A percentile compares a stretch with the other conserved stretches of the same genome.
phyloP scores from a whole-genome alignment of 1,140 invertebrate species.

The Anthonomus grandis region DNA sequence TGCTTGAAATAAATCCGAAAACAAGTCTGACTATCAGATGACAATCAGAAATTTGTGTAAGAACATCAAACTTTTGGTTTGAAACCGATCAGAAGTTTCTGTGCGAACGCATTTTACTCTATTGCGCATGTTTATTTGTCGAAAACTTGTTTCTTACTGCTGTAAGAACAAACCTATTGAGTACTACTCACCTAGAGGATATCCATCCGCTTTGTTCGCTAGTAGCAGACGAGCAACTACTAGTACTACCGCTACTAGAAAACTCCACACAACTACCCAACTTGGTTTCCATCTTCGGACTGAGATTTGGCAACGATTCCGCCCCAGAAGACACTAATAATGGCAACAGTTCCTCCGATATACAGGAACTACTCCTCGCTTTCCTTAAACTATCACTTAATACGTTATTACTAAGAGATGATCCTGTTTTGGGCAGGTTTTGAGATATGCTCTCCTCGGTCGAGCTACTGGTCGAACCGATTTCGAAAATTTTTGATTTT shows the following conservation, averaged over 20 bases:
- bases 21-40: no score
- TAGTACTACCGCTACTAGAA: constrained; percentile 49
- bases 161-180: no score
- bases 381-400: constrained; percentile 45
- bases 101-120: no score
- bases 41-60: no score
- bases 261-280: constrained; percentile 31
- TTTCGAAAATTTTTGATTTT: constrained; percentile 32
- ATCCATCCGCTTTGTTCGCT: constrained; percentile 77
- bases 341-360: constrained; percentile 50
- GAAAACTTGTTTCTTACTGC: no score
- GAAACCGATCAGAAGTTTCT: no score
- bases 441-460: constrained; percentile 20
- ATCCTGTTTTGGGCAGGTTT: constrained; percentile 25
- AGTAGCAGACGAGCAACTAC: constrained; percentile 64
- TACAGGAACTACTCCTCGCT: constrained; percentile 60
- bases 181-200: constrained; percentile 53
- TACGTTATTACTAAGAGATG: constrained; percentile 7
- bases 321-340: constrained; percentile 42
- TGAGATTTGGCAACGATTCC: constrained; percentile 62
- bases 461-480: constrained; percentile 35
- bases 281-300: constrained; percentile 48
- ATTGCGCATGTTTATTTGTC: no score
- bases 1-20: no score
- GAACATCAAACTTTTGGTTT: no score